phyloP scores from a whole-genome alignment of 2,888 invertebrate species.

The Lypha dubia region DNA sequence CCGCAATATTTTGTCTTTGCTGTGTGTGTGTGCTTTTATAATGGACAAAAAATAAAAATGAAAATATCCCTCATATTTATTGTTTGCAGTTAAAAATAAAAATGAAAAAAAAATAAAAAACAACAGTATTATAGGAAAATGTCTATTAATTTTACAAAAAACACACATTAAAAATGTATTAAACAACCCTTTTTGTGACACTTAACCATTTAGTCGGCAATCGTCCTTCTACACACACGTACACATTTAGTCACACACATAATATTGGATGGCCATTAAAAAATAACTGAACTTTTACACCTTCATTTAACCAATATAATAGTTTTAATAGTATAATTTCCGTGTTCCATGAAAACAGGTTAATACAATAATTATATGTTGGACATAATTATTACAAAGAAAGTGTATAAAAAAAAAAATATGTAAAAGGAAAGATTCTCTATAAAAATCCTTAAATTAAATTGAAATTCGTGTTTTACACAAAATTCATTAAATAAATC shows the following conservation, averaged over 20 bases:
- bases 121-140: slow-evolving; percentile 21
- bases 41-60: background rate
- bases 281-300: slow-evolving; percentile 60
- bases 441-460: too few species aligned
- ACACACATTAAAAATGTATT: slow-evolving; percentile 7
- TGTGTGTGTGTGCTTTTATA: background rate
- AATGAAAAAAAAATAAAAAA: too few species aligned
- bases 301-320: slow-evolving; percentile 31
- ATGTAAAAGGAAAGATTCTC: too few species aligned
- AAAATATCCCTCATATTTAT: slow-evolving; percentile 3
- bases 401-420: too few species aligned
- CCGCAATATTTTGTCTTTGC: too few species aligned
- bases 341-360: background rate
- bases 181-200: too few species aligned
- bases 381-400: too few species aligned
- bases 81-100: slow-evolving; percentile 45
- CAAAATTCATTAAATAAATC: too few species aligned
- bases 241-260: slow-evolving; percentile 12
- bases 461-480: too few species aligned
- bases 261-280: slow-evolving; percentile 43
- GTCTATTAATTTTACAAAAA: slow-evolving; percentile 14
- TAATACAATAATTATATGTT: too few species aligned
- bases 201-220: background rate
- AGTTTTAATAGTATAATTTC: background rate
- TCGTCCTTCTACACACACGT: too few species aligned